Conservation (phyloP, 1,140 invertebrate genomes). For the Pseudomyrmex dendroicus region DNA sequence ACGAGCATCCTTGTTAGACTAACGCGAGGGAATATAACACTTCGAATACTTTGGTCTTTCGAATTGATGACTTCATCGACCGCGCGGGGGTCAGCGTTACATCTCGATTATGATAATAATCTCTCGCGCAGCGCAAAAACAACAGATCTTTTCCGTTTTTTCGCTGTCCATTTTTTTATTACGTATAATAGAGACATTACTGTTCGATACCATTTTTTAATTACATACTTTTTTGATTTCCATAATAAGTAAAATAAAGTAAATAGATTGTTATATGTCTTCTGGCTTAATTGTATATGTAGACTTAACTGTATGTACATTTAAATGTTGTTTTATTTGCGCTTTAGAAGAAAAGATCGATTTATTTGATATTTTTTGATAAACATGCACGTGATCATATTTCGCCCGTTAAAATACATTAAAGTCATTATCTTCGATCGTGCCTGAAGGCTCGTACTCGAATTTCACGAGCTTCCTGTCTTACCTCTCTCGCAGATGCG, state of each 20-base stretch:
- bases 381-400: not conserved
- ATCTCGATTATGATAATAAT: slow-evolving; percentile 46
- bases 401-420: not conserved
- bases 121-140: not conserved
- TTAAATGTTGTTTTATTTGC: not conserved
- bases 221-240: too few relatives aligned
- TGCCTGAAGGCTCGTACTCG: slow-evolving; percentile 14
- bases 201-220: too few relatives aligned
- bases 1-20: slow-evolving; percentile 44
- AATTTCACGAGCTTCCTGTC: slow-evolving; percentile 36
- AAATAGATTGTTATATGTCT: too few relatives aligned
- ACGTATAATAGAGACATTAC: not conserved
- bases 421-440: slow-evolving; percentile 19
- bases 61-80: slow-evolving; percentile 57
- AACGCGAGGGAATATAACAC: slow-evolving; percentile 38
- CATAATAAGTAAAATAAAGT: too few relatives aligned
- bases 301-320: too few relatives aligned
- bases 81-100: not conserved
- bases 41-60: slow-evolving; percentile 44
- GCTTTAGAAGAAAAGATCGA: not conserved
- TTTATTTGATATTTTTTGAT: not conserved
- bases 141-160: not conserved
- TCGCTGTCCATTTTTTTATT: not conserved
- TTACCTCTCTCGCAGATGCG: slow-evolving; percentile 12
- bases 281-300: too few relatives aligned